A percentile compares a stretch with the other conserved stretches of the same genome.
These are phyloP conservation scores for Alosa sapidissima DNA, from an alignment of 2,797 vertebrate genomes.

Conservation along the genomic window DNA sequence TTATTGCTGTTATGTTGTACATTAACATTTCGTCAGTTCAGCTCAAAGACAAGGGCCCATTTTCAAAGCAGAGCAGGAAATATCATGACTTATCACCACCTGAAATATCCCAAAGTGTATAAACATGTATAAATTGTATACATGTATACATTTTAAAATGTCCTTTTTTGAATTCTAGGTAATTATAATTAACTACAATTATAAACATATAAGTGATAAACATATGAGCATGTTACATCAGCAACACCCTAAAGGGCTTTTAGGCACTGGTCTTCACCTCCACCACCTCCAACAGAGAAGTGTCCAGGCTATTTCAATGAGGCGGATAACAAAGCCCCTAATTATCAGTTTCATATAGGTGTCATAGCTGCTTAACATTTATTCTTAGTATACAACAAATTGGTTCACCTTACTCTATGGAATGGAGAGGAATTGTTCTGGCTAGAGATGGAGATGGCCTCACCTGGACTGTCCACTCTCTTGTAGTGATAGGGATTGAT, in stretches of 20 bases:
- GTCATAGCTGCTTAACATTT: too few relatives aligned
- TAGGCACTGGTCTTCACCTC: not conserved
- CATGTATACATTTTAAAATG: too few relatives aligned
- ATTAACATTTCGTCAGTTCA: not conserved
- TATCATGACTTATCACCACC: not conserved
- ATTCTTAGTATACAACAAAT: too few relatives aligned
- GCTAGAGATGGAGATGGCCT: conserved; percentile 50
- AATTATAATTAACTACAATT: too few relatives aligned
- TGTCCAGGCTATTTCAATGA: too few relatives aligned
- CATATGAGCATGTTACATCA: not conserved
- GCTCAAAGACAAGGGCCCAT: not conserved
- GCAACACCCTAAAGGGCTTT: not conserved
- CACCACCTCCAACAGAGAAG: not conserved
- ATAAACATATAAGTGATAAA: not conserved
- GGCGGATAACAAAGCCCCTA: too few relatives aligned
- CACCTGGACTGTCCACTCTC: conserved; percentile 95
- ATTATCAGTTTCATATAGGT: too few relatives aligned
- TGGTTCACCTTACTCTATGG: too few relatives aligned
- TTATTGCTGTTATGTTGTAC: too few relatives aligned
- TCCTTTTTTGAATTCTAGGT: too few relatives aligned
- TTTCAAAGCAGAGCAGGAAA: not conserved
- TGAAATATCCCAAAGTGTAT: too few relatives aligned
- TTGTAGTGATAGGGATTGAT: conserved; percentile 99
- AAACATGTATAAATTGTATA: too few relatives aligned
- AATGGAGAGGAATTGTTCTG: not conserved